phyloP scores from a whole-genome alignment of 1,140 invertebrate genomes.

The Cotesia vestalis region DNA sequence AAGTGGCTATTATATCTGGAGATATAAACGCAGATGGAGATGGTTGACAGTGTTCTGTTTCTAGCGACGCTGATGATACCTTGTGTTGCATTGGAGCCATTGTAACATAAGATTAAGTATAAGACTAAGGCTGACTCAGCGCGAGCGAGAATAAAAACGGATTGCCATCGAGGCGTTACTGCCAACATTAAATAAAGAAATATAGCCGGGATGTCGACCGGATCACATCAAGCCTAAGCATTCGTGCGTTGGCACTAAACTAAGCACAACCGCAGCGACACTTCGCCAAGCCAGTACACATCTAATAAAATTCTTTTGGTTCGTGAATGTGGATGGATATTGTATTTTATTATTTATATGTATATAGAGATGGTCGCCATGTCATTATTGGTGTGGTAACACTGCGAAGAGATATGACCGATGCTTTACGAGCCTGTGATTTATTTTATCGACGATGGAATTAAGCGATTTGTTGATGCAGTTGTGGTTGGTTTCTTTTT shows the following conservation, averaged over 20 bases:
- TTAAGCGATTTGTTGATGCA: conserved; percentile 53
- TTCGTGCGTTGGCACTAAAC: conserved; percentile 56
- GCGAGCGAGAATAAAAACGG: conserved; percentile 55
- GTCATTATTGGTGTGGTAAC: conserved; percentile 13
- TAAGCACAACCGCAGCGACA: conserved; percentile 54
- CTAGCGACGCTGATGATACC: neutral
- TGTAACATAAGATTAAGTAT: no score
- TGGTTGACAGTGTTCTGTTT: no score
- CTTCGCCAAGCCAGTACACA: conserved; percentile 11
- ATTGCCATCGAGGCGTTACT: conserved; percentile 53
- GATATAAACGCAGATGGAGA: no score
- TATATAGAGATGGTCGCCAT: conserved; percentile 21
- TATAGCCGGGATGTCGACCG: conserved; percentile 53
- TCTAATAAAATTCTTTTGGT: conserved; percentile 33
- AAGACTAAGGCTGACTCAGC: conserved; percentile 52
- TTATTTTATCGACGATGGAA: conserved; percentile 59
- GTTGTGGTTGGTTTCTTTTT: conserved; percentile 8
- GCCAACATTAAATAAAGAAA: conserved; percentile 61
- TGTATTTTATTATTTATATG: no score
- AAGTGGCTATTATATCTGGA: no score
- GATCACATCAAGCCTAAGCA: conserved; percentile 48
- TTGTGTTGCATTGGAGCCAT: no score
- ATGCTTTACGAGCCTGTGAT: conserved; percentile 60
- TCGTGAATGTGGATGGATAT: conserved; percentile 17
- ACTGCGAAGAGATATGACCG: conserved; percentile 47